phyloP scores from a whole-genome alignment of 2,888 invertebrate species.

The Malachius bipustulatus region DNA sequence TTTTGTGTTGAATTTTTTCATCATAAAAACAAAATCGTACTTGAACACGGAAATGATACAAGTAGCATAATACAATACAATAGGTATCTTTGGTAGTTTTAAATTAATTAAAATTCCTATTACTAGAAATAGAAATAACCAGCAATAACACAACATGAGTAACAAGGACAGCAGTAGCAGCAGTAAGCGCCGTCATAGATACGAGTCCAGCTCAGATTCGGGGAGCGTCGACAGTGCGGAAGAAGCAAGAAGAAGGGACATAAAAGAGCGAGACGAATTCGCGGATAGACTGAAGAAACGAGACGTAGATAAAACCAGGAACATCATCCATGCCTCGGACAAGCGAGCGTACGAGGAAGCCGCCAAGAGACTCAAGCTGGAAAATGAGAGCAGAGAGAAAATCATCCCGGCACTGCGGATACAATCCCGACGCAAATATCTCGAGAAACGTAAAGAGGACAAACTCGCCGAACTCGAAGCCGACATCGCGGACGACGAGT shows the following conservation, averaged over 20 bases:
- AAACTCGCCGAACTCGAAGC: constrained; percentile 91
- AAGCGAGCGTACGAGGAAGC: constrained; percentile 75
- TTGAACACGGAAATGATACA: no score
- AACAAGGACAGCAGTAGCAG: constrained; percentile 14
- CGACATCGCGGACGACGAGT: constrained; percentile 92
- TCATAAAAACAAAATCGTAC: no score
- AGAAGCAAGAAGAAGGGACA: constrained; percentile 66
- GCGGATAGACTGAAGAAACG: constrained; percentile 74
- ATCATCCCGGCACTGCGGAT: constrained; percentile 79
- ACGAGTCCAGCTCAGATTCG: constrained; percentile 42
- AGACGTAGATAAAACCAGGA: constrained; percentile 80
- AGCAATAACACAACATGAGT: constrained; percentile 6
- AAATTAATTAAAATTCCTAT: no score
- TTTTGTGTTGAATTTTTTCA: no score
- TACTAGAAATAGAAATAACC: no score
- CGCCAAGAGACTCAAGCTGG: constrained; percentile 77
- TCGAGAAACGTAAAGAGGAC: constrained; percentile 92
- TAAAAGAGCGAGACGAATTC: constrained; percentile 91
- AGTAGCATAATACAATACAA: no score
- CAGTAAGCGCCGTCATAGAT: constrained; percentile 37
- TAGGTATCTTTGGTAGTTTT: no score
- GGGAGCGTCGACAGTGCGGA: constrained; percentile 62
- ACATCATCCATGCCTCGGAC: constrained; percentile 56
- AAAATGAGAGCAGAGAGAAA: constrained; percentile 74
- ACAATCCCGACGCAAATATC: constrained; percentile 85